Base-by-base conservation (phyloP, 2,797 vertebrate species). In the Gambusia yucatana region DNA sequence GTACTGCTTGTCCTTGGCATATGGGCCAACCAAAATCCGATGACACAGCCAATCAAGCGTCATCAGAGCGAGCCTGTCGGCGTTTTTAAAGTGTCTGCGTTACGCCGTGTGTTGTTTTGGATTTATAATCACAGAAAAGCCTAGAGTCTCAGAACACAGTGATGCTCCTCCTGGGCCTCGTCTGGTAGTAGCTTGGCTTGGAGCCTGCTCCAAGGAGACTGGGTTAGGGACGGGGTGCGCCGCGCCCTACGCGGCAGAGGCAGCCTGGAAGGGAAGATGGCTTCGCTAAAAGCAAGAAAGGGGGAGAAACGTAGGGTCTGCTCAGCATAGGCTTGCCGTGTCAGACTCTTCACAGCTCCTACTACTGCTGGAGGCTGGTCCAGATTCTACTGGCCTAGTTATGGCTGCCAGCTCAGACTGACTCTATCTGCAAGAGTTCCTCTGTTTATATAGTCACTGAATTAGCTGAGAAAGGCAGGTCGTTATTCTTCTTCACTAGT, bases 71-170 rank as follows among this genome's bases (percentile, higher is more conserved):
- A 86, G 86, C 47, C 80, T 44, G 90, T 87, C 82, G 79, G 39
- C 65, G 57, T 83, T 82, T 84, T 50, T 25, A 50, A 84, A 89
- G 82, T 88, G 86, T 84, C 82, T 77, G 72, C 87, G 87, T 90
- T 85, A 74, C 46, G 11, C 73, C 75, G 78, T 80, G 82, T 89
- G 78, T 88, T 89, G 77, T 85, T 50, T 86, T 78, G 88, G 86
- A 93, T 90, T 92, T 90, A 92, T 82, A 86, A 55, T 87, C 82
- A 92, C 84, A 82, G 88, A 92, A 50, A 91, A 89, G 77, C 80
- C 84, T 61, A 0, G 13, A 88, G 85, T 88, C 91, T 81, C 86
- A 87, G 82, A 93, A 88, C 89, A 91, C 86, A 90, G 86, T 81
- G 78, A 87, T 83, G 78, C 84, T 89, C 79, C 84, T 89, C 79